Percentiles rank a stretch among this genome's conserved stretches.
Evolutionary conservation across 2,113 vertebrate species (phyloP).

Genomic region (Laterallus jamaicensis): DNA sequence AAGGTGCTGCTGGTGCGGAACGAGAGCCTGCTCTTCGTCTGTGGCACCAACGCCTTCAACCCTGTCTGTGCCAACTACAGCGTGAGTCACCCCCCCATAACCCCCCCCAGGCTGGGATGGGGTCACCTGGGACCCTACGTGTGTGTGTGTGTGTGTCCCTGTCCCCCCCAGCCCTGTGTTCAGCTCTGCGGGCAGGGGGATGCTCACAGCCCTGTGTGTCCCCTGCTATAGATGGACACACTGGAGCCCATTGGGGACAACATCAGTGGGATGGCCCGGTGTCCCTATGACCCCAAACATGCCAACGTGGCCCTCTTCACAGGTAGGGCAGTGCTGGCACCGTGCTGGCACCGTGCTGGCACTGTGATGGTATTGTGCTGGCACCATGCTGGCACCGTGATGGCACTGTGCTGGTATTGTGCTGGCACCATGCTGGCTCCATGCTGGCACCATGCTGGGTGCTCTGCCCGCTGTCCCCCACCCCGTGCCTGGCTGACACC

Average conservation of each 20-base stretch:
- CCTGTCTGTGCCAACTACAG: slow-evolving; percentile 94
- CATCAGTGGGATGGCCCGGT: slow-evolving; percentile 95
- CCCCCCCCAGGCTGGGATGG: accelerated
- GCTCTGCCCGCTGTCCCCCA: accelerated
- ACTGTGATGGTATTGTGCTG: not conserved
- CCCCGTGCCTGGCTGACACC: accelerated
- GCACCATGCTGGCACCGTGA: not conserved
- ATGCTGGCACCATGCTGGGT: accelerated
- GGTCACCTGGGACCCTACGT: accelerated
- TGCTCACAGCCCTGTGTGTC: not conserved
- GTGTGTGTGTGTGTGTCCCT: not conserved
- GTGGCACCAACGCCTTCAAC: slow-evolving; percentile 97
- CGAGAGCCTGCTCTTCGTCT: slow-evolving; percentile 87
- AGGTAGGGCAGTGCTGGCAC: slow-evolving; percentile 84
- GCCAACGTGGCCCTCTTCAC: slow-evolving; percentile 95
- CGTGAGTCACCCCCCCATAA: slow-evolving; percentile 76
- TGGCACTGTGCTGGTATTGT: no score
- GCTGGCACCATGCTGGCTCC: no score
- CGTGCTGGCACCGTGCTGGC: accelerated
- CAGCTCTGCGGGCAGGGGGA: not conserved
- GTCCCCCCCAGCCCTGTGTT: no score
- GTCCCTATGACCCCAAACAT: slow-evolving; percentile 95
- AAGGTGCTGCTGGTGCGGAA: slow-evolving; percentile 90
- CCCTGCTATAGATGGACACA: slow-evolving; percentile 82
- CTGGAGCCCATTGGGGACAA: slow-evolving; percentile 89